These are phyloP conservation scores for Crax fasciolata DNA, from an alignment of 2,797 vertebrate species.

Conservation along the genomic window DNA sequence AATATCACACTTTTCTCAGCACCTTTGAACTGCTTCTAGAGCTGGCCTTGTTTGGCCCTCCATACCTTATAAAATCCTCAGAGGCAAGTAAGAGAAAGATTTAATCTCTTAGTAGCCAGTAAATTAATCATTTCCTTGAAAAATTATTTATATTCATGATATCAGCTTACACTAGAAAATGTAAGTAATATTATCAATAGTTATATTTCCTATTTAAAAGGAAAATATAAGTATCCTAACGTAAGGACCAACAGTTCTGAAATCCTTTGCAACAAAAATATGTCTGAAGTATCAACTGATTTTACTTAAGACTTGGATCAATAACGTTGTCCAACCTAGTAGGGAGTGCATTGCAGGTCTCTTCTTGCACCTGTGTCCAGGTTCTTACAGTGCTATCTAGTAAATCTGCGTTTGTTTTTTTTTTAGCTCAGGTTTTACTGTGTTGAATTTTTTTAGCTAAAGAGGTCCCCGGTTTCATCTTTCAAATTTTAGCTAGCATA, in stretches of 20 bases:
- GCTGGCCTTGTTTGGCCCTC: neutral
- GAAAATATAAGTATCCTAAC: neutral
- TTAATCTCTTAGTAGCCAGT: neutral
- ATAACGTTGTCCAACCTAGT: neutral
- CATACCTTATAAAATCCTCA: neutral
- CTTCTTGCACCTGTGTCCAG: neutral
- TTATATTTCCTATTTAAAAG: conserved; percentile 6
- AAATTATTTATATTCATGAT: neutral
- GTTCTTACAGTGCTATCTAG: neutral
- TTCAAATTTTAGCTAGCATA: neutral
- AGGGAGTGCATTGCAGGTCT: neutral
- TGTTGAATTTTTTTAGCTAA: neutral
- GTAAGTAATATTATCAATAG: neutral
- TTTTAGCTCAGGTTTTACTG: neutral
- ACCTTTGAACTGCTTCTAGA: neutral
- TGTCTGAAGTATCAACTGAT: neutral
- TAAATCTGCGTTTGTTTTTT: neutral
- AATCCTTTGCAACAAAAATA: neutral
- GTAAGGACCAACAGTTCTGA: neutral
- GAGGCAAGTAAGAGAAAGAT: neutral
- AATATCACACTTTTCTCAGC: neutral
- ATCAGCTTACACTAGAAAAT: neutral
- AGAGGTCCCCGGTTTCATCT: neutral
- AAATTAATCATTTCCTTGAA: neutral
- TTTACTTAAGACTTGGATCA: neutral